Conservation (phyloP, 2,888 invertebrate genomes). For the Carpatolechia fugitivella region DNA sequence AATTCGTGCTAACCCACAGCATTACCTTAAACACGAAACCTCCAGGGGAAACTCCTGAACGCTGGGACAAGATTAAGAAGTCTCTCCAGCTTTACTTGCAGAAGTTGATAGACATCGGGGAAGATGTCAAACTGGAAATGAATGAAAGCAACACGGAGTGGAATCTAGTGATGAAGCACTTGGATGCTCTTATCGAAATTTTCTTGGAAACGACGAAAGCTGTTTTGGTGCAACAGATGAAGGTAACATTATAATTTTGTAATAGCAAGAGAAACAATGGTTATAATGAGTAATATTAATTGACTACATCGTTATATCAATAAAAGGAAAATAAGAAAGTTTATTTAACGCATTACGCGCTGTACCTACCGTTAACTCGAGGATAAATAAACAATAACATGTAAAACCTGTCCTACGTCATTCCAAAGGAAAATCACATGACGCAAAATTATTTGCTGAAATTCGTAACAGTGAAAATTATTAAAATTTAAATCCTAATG, state of each 20-base stretch:
- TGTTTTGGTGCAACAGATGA: constrained; percentile 78
- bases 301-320: too few relatives aligned
- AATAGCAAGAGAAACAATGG: too few relatives aligned
- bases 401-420: too few relatives aligned
- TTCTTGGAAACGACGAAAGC: constrained; percentile 80
- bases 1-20: constrained; percentile 77
- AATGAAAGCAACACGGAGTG: constrained; percentile 67
- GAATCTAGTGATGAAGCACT: constrained; percentile 58
- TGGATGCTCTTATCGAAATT: constrained; percentile 74
- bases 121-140: constrained; percentile 70
- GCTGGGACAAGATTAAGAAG: constrained; percentile 73
- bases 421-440: neutral
- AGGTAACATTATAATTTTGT: constrained; percentile 54
- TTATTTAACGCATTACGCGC: too few relatives aligned
- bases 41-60: constrained; percentile 69
- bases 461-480: neutral
- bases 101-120: constrained; percentile 69
- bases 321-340: neutral
- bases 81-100: constrained; percentile 68
- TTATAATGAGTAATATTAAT: too few relatives aligned
- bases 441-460: neutral
- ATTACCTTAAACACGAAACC: constrained; percentile 71
- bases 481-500: neutral
- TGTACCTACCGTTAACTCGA: too few relatives aligned
- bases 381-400: too few relatives aligned